Evolutionary conservation across 2,113 vertebrate species (phyloP).

Genomic region (Vulpes lagopus): DNA sequence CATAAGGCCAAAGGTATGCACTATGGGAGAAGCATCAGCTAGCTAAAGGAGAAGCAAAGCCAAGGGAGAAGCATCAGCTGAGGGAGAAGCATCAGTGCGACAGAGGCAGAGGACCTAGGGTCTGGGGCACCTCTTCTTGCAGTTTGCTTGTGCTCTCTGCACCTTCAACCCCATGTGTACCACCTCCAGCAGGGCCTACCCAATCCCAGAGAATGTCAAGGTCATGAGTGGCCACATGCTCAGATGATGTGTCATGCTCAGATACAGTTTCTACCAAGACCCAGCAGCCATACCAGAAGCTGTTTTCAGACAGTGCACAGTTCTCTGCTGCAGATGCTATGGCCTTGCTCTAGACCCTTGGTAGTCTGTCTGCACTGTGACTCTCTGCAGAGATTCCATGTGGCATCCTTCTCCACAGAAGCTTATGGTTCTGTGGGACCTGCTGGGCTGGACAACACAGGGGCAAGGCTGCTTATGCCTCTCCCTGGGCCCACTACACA

Average conservation of each 20-base stretch:
- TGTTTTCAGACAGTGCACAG: neutral
- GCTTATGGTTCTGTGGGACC: neutral
- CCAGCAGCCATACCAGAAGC: neutral
- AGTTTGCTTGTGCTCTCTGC: neutral
- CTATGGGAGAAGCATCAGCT: neutral
- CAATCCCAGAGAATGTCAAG: neutral
- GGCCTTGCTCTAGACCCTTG: neutral
- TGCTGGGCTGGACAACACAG: neutral
- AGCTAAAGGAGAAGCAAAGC: no score
- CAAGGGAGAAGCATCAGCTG: neutral
- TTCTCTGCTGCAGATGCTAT: neutral
- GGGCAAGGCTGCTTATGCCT: neutral
- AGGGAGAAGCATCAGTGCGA: neutral
- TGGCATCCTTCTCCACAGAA: neutral
- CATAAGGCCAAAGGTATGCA: neutral
- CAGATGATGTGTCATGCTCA: neutral
- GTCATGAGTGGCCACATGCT: neutral
- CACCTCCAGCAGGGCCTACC: neutral
- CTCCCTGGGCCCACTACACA: neutral
- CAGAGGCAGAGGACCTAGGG: neutral
- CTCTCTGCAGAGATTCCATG: no score
- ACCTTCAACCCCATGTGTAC: neutral
- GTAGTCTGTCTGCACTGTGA: neutral
- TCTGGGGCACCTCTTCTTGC: neutral
- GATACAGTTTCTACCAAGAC: neutral